Percentiles rank a stretch among this genome's conserved stretches.
These are phyloP conservation scores for Nephila pilipes DNA, from an alignment of 1,140 invertebrate genomes.

Conservation along the genomic window DNA sequence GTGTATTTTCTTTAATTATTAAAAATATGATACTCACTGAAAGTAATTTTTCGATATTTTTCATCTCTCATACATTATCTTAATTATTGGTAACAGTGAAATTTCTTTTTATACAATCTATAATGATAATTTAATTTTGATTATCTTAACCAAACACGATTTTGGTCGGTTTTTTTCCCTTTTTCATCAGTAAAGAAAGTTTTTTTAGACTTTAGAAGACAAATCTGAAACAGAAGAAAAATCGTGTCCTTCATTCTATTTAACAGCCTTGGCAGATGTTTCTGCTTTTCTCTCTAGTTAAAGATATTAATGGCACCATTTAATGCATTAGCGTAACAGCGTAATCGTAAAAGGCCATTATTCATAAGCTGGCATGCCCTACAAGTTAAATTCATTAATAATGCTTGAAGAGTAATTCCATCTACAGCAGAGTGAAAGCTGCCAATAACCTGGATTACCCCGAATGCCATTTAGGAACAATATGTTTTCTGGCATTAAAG, in stretches of 20 bases:
- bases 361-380: neutral
- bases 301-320: slow-evolving; percentile 17
- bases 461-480: neutral
- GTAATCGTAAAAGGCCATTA: neutral
- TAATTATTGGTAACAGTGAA: no score
- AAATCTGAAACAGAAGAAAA: neutral
- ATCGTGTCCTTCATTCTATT: neutral
- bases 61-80: no score
- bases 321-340: neutral
- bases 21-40: no score
- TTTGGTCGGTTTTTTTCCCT: no score
- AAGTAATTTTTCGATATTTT: no score
- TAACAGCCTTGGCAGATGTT: neutral
- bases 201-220: neutral
- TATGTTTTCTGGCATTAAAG: neutral
- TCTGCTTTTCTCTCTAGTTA: neutral
- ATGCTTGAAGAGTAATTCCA: neutral
- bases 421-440: neutral
- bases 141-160: no score
- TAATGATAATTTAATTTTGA: no score
- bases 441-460: slow-evolving; percentile 1
- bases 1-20: no score
- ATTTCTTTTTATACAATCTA: no score
- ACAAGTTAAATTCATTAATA: slow-evolving; percentile 20
- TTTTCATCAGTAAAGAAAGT: no score